Percentiles rank a stretch among this genome's conserved stretches.
Evolutionary conservation across 2,888 invertebrate species (phyloP).

Genomic region (Ormyrus pomaceus): DNA sequence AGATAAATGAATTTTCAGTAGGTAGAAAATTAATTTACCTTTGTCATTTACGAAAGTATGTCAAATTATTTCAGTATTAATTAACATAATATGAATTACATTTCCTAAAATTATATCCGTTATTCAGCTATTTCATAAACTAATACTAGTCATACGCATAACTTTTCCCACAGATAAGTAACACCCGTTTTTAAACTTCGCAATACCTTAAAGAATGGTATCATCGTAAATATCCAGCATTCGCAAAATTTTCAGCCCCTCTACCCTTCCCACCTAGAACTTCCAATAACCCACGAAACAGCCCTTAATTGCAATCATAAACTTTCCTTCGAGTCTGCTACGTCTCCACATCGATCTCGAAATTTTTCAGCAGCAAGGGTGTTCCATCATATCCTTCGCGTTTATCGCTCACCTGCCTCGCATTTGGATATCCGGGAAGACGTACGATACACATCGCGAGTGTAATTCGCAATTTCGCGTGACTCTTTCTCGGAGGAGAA

Average conservation of each 20-base stretch:
- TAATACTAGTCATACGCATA: too few species aligned
- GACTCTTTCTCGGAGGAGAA: not conserved
- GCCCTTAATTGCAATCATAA: not conserved
- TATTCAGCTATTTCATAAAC: too few species aligned
- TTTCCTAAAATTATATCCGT: too few species aligned
- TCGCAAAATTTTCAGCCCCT: too few species aligned
- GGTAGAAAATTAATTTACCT: not conserved
- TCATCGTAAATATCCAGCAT: too few species aligned
- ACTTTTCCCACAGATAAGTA: too few species aligned
- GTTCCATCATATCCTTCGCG: constrained; percentile 9
- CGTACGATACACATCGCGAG: constrained; percentile 11
- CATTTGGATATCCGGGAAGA: constrained; percentile 30
- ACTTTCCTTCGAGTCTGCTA: not conserved
- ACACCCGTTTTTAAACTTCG: too few species aligned
- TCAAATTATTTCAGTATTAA: too few species aligned
- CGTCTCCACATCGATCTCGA: too few species aligned
- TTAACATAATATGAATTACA: too few species aligned
- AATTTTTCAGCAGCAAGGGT: not conserved
- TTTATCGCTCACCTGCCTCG: constrained; percentile 1
- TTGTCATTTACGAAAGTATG: too few species aligned
- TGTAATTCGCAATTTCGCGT: constrained; percentile 44
- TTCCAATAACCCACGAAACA: not conserved
- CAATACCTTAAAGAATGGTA: too few species aligned
- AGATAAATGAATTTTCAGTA: not conserved
- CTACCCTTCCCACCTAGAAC: not conserved